Base-by-base conservation (phyloP, 2,113 vertebrate species). In the Saiga tatarica region DNA sequence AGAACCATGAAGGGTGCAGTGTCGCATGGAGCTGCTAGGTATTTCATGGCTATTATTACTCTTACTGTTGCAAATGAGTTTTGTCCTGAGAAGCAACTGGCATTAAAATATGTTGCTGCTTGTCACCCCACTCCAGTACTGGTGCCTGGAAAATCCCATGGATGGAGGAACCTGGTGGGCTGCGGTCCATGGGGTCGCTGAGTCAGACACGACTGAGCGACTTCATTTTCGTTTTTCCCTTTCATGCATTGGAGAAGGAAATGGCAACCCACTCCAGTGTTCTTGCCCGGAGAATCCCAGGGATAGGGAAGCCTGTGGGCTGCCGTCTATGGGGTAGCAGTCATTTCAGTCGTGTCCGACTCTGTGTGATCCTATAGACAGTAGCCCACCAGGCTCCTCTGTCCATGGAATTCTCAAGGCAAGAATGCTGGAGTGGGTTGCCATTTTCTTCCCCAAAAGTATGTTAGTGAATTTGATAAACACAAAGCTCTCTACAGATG, bases 41-140 rank as follows among this genome's bases (percentile, higher is more conserved):
- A 11, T 33, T 67, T 55, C 81, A 94, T 8, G 17, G 23, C 55
- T 28, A 25, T 8, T 30, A 57, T 76, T 64, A 64, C 21, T 92
- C 62, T 93, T 62, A 11, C 11, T 15, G 7, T 42, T 89, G 90
- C 87, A 85, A 90, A n/a, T 82, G 87, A 96, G 94, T 87, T 92
- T 76, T 92, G 96, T 85, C 96, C 74, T 21, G 52, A 94, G 79
- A 52, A 96, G 74, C 64, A 55, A 60, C 53, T 76, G 23, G 55
- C 76, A 92, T 92, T 47, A 97, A 94, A 95, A 5, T 52, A 33
- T 19, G 50, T 74, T 42, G 71, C 36, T 74, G 71, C 36, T 50
- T 13, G 47, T 11, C 12, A 50, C 47, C 47, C 12, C 12, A 50
- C 47, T 50, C 47, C 47, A 50, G 47, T 50, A 50, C 47, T 50